Percentiles rank a stretch among this genome's conserved stretches.
phyloP scores from a whole-genome alignment of 2,113 vertebrate species.

The Gallinago undulata region DNA sequence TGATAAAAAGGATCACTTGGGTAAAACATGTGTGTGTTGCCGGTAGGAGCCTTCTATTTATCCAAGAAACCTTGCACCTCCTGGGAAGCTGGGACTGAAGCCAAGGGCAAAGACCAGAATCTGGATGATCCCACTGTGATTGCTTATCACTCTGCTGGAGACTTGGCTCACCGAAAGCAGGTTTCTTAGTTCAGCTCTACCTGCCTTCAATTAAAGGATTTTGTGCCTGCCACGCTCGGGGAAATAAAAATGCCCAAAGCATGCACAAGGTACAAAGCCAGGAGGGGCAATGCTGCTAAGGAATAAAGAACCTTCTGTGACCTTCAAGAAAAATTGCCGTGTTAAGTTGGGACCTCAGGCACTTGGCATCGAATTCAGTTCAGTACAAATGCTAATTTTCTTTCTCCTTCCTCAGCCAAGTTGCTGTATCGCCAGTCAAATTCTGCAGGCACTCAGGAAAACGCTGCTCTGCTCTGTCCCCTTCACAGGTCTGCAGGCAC shows the following conservation, averaged over 20 bases:
- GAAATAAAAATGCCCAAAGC: constrained; percentile 1
- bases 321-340: constrained; percentile 33
- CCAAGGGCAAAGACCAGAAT: constrained; percentile 27
- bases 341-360: constrained; percentile 35
- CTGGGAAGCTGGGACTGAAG: constrained; percentile 21
- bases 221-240: background rate
- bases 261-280: background rate
- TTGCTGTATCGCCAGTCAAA: background rate
- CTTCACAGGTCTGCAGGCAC: background rate
- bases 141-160: constrained; percentile 53
- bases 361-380: constrained; percentile 7
- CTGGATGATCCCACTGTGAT: background rate
- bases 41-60: background rate
- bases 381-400: constrained; percentile 36
- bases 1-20: background rate
- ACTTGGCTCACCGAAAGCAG: background rate
- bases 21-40: background rate
- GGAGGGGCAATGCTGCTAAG: background rate
- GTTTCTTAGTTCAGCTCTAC: background rate
- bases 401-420: background rate
- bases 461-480: background rate
- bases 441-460: background rate
- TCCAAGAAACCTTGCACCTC: background rate
- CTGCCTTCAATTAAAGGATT: background rate
- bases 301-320: constrained; percentile 18